Percentiles rank a stretch among this genome's conserved stretches.
Conservation (phyloP, 2,888 invertebrate species). For the Cistogaster globosa region DNA sequence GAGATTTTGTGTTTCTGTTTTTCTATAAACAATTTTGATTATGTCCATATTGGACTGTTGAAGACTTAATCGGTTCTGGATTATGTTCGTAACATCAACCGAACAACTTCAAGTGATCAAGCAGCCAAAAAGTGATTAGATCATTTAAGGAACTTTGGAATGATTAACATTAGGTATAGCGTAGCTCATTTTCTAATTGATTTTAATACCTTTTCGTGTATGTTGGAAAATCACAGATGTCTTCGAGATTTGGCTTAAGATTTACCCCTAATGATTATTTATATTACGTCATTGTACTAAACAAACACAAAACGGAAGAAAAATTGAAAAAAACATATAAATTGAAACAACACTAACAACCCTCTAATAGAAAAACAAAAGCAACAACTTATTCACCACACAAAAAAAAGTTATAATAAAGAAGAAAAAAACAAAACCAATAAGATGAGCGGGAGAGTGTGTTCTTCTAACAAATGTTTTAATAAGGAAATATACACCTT, state of each 20-base stretch:
- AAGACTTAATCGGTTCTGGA: too few species aligned
- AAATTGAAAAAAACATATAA: not conserved
- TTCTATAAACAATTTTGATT: not conserved
- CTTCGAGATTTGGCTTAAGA: not conserved
- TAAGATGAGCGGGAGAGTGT: not conserved
- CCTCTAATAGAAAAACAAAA: conserved; percentile 5
- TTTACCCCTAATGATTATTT: not conserved
- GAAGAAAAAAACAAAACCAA: not conserved
- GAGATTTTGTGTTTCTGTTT: not conserved
- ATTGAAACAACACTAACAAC: not conserved
- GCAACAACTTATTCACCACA: not conserved
- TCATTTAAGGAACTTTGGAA: too few species aligned
- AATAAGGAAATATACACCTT: not conserved
- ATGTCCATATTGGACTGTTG: too few species aligned
- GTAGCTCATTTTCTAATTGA: too few species aligned
- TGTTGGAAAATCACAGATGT: not conserved
- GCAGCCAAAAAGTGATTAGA: too few species aligned
- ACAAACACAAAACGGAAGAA: not conserved
- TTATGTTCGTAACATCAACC: too few species aligned
- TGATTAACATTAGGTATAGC: too few species aligned
- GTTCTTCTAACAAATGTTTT: not conserved
- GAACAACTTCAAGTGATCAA: too few species aligned
- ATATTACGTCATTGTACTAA: conserved; percentile 20
- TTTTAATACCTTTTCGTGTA: too few species aligned
- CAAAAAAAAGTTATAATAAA: not conserved